These are phyloP conservation scores for Caenorhabditis sulstoni DNA, from an alignment of 2,888 invertebrate genomes.

Conservation along the genomic window DNA sequence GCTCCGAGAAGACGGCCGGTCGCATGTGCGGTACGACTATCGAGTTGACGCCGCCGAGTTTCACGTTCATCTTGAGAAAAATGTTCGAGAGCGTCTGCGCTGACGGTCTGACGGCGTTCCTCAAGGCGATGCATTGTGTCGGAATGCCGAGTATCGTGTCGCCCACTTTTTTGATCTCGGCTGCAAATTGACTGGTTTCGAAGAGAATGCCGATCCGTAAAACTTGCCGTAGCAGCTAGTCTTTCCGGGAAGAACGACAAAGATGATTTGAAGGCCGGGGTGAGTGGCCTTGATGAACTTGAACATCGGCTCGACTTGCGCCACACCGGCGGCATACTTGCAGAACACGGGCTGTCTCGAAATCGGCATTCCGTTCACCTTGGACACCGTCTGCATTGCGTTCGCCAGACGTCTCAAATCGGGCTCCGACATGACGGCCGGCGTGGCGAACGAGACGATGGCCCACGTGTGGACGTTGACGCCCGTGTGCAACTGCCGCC, in stretches of 20 bases:
- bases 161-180: conserved; percentile 98
- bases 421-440: conserved; percentile 96
- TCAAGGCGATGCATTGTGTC: conserved; percentile 99
- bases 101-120: conserved; percentile 99
- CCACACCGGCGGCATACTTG: conserved; percentile 93
- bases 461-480: conserved; percentile 99
- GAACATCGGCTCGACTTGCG: conserved; percentile 99
- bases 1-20: conserved; percentile 93
- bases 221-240: conserved; percentile 79
- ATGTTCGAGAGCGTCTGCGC: conserved; percentile 99
- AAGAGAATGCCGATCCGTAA: not conserved
- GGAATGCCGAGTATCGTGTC: conserved; percentile 99
- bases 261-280: conserved; percentile 94
- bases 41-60: conserved; percentile 98
- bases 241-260: conserved; percentile 93
- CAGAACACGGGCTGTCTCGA: conserved; percentile 88
- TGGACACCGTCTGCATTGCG: conserved; percentile 97
- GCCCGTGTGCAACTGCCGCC: conserved; percentile 99
- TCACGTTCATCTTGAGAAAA: conserved; percentile 99
- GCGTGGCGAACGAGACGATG: conserved; percentile 99
- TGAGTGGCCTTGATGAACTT: conserved; percentile 97
- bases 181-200: conserved; percentile 83
- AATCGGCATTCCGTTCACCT: conserved; percentile 99
- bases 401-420: conserved; percentile 93
- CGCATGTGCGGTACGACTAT: conserved; percentile 97